Conservation (phyloP, 1,140 invertebrate species). For the Drosophila ananassae region DNA sequence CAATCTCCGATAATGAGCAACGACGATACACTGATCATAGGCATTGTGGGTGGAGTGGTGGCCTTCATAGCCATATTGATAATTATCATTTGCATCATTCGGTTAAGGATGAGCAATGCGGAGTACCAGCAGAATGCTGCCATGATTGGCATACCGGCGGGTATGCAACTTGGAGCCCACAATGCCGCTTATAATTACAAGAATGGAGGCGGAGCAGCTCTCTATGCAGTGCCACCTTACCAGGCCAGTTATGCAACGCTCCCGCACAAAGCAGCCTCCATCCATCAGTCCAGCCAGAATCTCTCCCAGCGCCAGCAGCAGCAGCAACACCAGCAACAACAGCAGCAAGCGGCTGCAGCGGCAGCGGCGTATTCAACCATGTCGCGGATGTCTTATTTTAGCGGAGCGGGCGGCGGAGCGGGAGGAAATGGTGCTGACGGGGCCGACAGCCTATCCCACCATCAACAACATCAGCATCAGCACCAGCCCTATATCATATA, state of each 20-base stretch:
- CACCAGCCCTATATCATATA: conserved; percentile 83
- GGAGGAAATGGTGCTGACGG: conserved; percentile 45
- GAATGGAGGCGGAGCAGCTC: conserved; percentile 82
- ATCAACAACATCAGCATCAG: conserved; percentile 58
- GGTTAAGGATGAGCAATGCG: conserved; percentile 87
- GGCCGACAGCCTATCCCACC: conserved; percentile 61
- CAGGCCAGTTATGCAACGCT: conserved; percentile 86
- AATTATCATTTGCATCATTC: conserved; percentile 94
- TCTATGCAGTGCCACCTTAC: conserved; percentile 85
- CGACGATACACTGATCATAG: conserved; percentile 95
- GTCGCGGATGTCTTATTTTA: conserved; percentile 82
- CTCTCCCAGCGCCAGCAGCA: conserved; percentile 85
- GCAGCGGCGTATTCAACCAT: conserved; percentile 82
- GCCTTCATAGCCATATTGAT: conserved; percentile 95
- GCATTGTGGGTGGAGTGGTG: conserved; percentile 95
- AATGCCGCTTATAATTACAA: conserved; percentile 85
- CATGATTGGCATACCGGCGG: conserved; percentile 85
- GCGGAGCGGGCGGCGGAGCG: conserved; percentile 58
- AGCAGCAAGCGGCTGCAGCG: conserved; percentile 83
- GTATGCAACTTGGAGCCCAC: conserved; percentile 84
- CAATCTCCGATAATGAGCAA: conserved; percentile 88
- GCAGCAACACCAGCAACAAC: conserved; percentile 80
- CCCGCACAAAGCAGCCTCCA: conserved; percentile 86
- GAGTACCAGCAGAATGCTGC: conserved; percentile 88
- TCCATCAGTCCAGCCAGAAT: conserved; percentile 84